Evolutionary conservation across 2,888 invertebrate genomes (phyloP), one percentile per base, ranked within the genome.

Genomic region (Chaetoderma sp.): DNA sequence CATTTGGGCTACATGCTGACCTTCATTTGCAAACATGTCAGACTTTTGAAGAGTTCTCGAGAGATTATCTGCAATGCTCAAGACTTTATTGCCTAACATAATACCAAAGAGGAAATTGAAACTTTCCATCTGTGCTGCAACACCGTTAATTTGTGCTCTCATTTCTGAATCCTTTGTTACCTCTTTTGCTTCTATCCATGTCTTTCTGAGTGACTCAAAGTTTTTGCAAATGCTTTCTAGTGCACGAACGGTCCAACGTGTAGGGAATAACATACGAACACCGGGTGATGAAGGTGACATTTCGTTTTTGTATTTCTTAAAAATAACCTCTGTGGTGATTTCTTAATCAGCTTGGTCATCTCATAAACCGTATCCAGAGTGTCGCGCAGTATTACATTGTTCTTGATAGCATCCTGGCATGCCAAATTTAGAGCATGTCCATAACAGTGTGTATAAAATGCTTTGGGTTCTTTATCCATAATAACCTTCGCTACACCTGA

Each of bases 391-490:
- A 62, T 16, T 39, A 65, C 64, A 10, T 33, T 52, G 4, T 30
- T 4, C 28, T 67, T 63, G 16, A 68, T 56, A 6, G 67, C 49
- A 42, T 70, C 69, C n/a, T 49, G 42, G 39, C 39, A 47, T 23
- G 70, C 66, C 16, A 72, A 50, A 28, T 66, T 62, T 18, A 68
- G 54, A 18, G 63, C 55, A 64, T 72, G 68, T 1, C 64, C 66
- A 49, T 70, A 66, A 42, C 68, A 72, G 27, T 70, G 72, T 4
- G 63, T 65, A 39, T 70, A 65, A 3, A 70, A 21, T 13, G 73
- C 73, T 27, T 52, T 28, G 1, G 50, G 16, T 63, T 57, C 49
- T 69, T 64, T 16, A 0, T 30, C 23, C 3, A 13, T 2, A 4
- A 70, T 63, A 2, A 56, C 8, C 23, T 62, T 44, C 4, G 70